These are phyloP conservation scores for Archivesica marissinica DNA, from an alignment of 1,140 invertebrate genomes.

Conservation along the genomic window DNA sequence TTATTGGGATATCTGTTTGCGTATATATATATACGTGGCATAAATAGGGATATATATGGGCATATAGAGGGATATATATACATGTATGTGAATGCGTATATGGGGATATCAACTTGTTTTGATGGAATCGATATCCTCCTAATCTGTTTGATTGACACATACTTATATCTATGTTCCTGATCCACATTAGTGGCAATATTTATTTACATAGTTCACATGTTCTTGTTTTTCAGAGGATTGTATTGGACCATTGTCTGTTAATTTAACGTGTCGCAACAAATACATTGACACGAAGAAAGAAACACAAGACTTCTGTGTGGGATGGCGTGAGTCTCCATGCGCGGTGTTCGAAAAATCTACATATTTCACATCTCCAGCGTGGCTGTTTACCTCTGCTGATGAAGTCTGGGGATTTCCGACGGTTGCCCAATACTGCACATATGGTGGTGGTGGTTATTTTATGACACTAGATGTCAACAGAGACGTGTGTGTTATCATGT, in stretches of 20 bases:
- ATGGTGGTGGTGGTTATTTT: constrained; percentile 70
- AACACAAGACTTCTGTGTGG: constrained; percentile 55
- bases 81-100: too few species aligned
- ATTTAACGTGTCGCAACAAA: constrained; percentile 2
- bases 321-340: constrained; percentile 52
- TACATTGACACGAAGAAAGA: constrained; percentile 41
- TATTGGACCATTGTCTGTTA: constrained; percentile 1
- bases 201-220: too few species aligned
- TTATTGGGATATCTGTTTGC: too few species aligned
- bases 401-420: constrained; percentile 68
- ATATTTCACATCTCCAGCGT: constrained; percentile 57
- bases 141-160: too few species aligned
- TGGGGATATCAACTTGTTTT: too few species aligned
- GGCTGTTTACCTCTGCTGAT: constrained; percentile 56
- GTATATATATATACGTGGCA: too few species aligned
- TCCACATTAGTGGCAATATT: too few species aligned
- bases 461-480: constrained; percentile 59
- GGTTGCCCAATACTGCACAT: constrained; percentile 59
- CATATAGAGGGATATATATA: too few species aligned
- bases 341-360: constrained; percentile 18
- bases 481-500: constrained; percentile 51
- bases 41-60: too few species aligned
- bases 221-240: constrained; percentile 39
- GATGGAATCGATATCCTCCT: too few species aligned
- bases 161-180: too few species aligned